Evolutionary conservation across 2,888 invertebrate genomes (phyloP), one percentile per base, ranked within the genome.

Genomic region (Steinernema hermaphroditum): DNA sequence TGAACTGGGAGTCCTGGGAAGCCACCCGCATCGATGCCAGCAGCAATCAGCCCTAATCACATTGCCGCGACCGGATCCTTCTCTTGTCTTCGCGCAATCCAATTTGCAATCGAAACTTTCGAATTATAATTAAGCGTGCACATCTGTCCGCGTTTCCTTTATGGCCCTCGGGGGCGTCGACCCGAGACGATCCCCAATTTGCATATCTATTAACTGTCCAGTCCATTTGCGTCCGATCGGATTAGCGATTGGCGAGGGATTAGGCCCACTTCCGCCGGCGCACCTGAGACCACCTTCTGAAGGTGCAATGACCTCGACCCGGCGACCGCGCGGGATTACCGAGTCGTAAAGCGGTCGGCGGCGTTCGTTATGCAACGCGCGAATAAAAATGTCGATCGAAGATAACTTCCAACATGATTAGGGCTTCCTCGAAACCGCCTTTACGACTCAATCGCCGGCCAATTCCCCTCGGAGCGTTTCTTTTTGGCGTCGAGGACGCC

Each of bases 71-170:
- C 62, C 62, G 62, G 62, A 62, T 62, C 62, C 62, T 34, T 27
- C 62, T 62, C 62, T 62, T 62, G 62, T 62, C 62, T 62, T 62
- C 62, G 62, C 62, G 62, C 62, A 62, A 62, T 62, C 34, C 62
- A 62, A 62, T 62, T 62, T 62, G 62, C 62, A 62, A 62, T 62
- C 62, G 62, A 62, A 62, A 62, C 62, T 62, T 54, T 29, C 62
- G 27, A 32, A 29, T 62, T 32, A 29, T 62, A 62, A 62, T 62
- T 62, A 62, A 32, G 32, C 62, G 62, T 1, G 62, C 62, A 9
- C 62, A 62, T 22, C 62, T 62, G 62, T 32, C 62, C 29, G 29
- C 62, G 27, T 29, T 29, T 29, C 32, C 6, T 62, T 62, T 62
- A 62, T 62, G 29, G 32, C 62, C 62, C 62, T 62, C 62, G 16